Conservation (phyloP, 1,140 invertebrate genomes). For the Drosophila kanapiae region DNA sequence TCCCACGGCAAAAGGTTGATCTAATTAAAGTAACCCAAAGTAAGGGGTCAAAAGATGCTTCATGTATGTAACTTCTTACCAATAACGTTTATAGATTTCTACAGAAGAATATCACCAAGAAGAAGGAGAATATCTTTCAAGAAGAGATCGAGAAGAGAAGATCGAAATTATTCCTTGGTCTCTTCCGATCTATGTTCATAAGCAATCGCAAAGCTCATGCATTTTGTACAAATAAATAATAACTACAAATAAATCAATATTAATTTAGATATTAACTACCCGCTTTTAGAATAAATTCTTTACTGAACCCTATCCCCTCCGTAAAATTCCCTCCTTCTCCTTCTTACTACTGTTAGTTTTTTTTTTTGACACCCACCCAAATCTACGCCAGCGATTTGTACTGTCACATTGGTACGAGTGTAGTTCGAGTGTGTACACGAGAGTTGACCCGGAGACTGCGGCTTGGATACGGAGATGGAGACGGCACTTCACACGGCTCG, state of each 20-base stretch:
- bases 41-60: background rate
- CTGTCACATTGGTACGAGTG: conserved; percentile 45
- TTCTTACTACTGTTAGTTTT: too few relatives aligned
- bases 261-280: too few relatives aligned
- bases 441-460: conserved; percentile 28
- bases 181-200: too few relatives aligned
- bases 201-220: too few relatives aligned
- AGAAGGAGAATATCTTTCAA: too few relatives aligned
- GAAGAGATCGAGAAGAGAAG: too few relatives aligned
- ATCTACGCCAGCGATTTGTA: conserved; percentile 35
- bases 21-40: conserved; percentile 1
- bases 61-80: background rate
- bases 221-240: too few relatives aligned
- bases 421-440: conserved; percentile 28
- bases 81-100: background rate
- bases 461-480: conserved; percentile 37
- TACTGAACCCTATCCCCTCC: background rate
- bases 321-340: background rate
- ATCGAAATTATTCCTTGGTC: too few relatives aligned
- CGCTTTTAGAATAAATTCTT: too few relatives aligned
- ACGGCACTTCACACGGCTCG: conserved; percentile 74
- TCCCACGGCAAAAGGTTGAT: conserved; percentile 35
- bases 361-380: conserved; percentile 20
- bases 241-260: too few relatives aligned
- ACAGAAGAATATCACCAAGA: too few relatives aligned